Conservation (phyloP, 2,113 vertebrate genomes). For the Catharus bicknelli region DNA sequence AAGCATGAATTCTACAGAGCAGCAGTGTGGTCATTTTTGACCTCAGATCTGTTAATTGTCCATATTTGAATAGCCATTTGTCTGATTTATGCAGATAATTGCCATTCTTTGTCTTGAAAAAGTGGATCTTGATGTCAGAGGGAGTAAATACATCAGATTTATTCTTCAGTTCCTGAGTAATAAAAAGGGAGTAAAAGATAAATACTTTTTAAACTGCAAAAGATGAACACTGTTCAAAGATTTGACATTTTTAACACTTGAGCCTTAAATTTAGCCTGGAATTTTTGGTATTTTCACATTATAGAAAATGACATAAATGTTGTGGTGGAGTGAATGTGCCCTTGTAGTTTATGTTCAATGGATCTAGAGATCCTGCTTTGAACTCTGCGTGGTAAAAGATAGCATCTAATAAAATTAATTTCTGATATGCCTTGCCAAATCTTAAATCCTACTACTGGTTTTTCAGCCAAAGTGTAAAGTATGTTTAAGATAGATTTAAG, state of each 20-base stretch:
- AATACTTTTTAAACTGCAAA: background rate
- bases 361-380: background rate
- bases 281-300: background rate
- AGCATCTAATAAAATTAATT: background rate
- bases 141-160: background rate
- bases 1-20: background rate
- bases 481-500: background rate
- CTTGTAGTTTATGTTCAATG: background rate
- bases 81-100: background rate
- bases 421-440: background rate
- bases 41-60: background rate
- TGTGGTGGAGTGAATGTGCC: background rate
- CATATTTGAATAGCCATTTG: background rate
- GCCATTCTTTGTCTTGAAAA: background rate
- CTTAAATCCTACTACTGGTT: background rate
- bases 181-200: background rate
- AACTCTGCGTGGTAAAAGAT: background rate
- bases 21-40: background rate
- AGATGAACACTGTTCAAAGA: background rate
- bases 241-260: background rate
- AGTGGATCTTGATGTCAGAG: background rate
- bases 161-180: background rate
- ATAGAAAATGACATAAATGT: background rate
- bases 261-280: background rate
- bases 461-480: background rate